Percentiles rank a stretch among this genome's conserved stretches.
Evolutionary conservation across 2,113 vertebrate genomes (phyloP).

Genomic region (Saccopteryx bilineata): DNA sequence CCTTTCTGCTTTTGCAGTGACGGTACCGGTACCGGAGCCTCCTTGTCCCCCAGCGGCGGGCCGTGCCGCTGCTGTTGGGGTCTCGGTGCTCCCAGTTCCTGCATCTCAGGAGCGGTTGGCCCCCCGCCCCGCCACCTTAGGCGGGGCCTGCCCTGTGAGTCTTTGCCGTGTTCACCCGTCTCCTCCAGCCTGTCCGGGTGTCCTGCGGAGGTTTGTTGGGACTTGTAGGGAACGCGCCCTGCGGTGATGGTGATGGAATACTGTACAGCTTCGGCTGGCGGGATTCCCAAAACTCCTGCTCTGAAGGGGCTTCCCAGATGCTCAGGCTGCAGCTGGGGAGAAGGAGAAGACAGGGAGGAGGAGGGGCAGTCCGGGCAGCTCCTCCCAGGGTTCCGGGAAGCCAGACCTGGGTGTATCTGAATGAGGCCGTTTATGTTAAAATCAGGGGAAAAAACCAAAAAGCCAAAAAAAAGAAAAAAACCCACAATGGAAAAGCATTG

Average conservation of each 20-base stretch:
- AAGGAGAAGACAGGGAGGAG: not conserved
- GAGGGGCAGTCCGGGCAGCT: not conserved
- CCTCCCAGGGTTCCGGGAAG: not conserved
- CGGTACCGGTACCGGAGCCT: not conserved
- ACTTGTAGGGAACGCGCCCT: not conserved
- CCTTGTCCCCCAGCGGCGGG: too few relatives aligned
- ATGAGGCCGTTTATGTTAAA: not conserved
- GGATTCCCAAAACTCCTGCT: not conserved
- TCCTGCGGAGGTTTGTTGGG: not conserved
- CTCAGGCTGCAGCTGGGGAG: not conserved
- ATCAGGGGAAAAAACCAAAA: not conserved
- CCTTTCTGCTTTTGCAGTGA: not conserved
- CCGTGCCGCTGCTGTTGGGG: accelerated
- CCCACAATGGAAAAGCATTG: not conserved
- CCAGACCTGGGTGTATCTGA: not conserved
- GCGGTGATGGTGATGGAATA: not conserved
- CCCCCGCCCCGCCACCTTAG: not conserved
- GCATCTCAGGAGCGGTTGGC: not conserved
- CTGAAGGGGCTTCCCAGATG: not conserved
- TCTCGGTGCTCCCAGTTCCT: not conserved
- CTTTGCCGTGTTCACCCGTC: not conserved
- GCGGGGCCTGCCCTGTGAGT: not conserved
- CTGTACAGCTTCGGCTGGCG: not conserved
- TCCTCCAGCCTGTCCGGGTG: not conserved
- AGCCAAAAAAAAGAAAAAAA: not conserved